These are phyloP conservation scores for Tachuris rubrigastra DNA, from an alignment of 2,113 vertebrate genomes.

Conservation along the genomic window DNA sequence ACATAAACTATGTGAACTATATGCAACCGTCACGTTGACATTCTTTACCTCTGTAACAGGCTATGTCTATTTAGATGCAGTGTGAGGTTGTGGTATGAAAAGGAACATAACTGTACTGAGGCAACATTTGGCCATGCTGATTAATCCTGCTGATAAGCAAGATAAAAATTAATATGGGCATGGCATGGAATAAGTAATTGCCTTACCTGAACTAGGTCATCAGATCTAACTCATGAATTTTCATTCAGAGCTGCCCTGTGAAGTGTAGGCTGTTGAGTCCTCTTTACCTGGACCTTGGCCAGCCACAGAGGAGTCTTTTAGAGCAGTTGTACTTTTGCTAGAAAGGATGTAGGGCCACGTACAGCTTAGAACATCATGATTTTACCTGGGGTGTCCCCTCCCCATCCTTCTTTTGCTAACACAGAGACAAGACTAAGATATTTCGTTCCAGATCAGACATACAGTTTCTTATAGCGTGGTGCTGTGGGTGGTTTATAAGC, in stretches of 20 bases:
- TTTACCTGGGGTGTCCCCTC: not conserved
- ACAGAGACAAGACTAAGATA: not conserved
- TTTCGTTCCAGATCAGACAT: not conserved
- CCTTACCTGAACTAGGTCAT: not conserved
- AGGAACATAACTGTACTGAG: not conserved
- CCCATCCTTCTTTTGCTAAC: not conserved
- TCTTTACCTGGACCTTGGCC: not conserved
- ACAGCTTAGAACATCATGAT: not conserved
- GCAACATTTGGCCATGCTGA: not conserved
- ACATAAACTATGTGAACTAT: not conserved
- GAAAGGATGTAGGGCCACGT: not conserved
- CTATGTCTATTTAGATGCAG: not conserved
- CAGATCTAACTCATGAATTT: not conserved
- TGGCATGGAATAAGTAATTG: not conserved
- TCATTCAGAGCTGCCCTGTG: not conserved
- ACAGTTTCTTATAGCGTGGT: not conserved
- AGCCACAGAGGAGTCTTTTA: not conserved
- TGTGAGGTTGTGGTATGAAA: not conserved
- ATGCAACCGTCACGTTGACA: not conserved
- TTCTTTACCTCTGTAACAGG: not conserved
- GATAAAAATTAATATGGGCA: constrained; percentile 24
- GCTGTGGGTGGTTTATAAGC: constrained; percentile 3
- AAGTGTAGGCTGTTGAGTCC: not conserved
- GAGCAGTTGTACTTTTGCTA: not conserved
- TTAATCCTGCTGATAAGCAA: constrained; percentile 25